Evolutionary conservation across 2,113 vertebrate species (phyloP), one percentile per base, ranked within the genome.

Genomic region (Rhinolophus ferrumequinum): DNA sequence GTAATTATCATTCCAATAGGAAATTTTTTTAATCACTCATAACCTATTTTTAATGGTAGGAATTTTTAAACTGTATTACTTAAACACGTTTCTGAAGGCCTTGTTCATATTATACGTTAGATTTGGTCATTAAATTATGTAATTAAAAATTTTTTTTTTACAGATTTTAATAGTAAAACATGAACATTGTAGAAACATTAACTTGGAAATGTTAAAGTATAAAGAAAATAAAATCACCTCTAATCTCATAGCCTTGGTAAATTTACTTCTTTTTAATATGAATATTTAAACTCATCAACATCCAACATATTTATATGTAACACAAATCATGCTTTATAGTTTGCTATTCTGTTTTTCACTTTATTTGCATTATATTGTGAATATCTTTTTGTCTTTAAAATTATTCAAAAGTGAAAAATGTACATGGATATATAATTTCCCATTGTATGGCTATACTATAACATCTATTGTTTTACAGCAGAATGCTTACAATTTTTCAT

Each of bases 221-320:
- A 73, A 91, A 84, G 35, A 87, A 91, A 80, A 64, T 87, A 77
- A 93, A 82, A 64, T 88, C 52, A 41, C 26, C 47, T 93, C 75
- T 86, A 69, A 62, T 83, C 19, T 70, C 35, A 64, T 11, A 88
- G 24, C 69, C 28, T 89, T 90, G 58, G 58, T 95, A 58, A 90
- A 75, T 80, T 80, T 83, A 56, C 33, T 67, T 84, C 30, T 66
- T 73, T 94, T 85, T 75, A 54, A 50, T 86, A n/a, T 84, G 18
- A 81, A 38, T 69, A 69, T 52, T 85, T 93, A 90, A 85, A 67
- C 22, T 56, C 4, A 67, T 24, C 69, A 88, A 60, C 26, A 67
- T 56, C 38, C 35, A 79, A 28, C 5, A 26, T 75, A 56, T 75
- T 75, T 90, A 56, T 41, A 33, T 70, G 33, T 62, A 89, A 81